Evolutionary conservation across 2,113 vertebrate species (phyloP), one percentile per base, ranked within the genome.

Genomic region (Indicator maculatus): DNA sequence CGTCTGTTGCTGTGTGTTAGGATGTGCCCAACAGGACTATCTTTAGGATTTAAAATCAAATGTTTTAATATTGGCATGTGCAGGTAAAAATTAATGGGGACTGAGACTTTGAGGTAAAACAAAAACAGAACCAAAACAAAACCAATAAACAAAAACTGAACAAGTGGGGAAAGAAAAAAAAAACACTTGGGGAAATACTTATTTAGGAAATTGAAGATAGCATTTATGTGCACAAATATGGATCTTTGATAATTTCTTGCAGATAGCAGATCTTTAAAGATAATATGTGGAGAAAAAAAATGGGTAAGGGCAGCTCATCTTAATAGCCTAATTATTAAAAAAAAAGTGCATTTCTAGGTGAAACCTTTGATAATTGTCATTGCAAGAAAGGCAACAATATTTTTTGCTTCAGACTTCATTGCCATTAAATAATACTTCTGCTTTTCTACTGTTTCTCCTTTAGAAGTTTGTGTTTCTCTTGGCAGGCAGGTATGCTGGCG

Each of bases 391-490:
- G 86, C 38, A 93, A 28, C 15, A 33, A 13, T 93, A 30, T 83
- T 60, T 90, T 76, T 66, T 87, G 16, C 2, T 73, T 96, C 38
- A 31, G 20, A 74, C 69, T 86, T 91, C 26, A 16, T 27, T 90
- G 79, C 75, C 21, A 6, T 90, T 88, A 81, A 86, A 74, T 74
- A 88, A 44, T 71, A 16, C 45, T 58, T 53, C 39, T 91, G 0
- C 15, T 60, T 95, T 90, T 93, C 47, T 74, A n/a, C 69, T 86
- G 76, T 77, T 93, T 41, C 88, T 91, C 44, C 79, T 74, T 81
- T 64, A 38, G 60, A 56, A 86, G 39, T 1, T 5, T 65, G 38
- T 96, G 90, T 96, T 96, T 88, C 83, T 91, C 59, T 96, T 96
- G 96, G 95, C 96, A 80, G 64, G 61, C 91, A 66, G 52, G 59